Evolutionary conservation across 2,888 invertebrate genomes (phyloP).

Genomic region (Lordiphosa andalusiaca): DNA sequence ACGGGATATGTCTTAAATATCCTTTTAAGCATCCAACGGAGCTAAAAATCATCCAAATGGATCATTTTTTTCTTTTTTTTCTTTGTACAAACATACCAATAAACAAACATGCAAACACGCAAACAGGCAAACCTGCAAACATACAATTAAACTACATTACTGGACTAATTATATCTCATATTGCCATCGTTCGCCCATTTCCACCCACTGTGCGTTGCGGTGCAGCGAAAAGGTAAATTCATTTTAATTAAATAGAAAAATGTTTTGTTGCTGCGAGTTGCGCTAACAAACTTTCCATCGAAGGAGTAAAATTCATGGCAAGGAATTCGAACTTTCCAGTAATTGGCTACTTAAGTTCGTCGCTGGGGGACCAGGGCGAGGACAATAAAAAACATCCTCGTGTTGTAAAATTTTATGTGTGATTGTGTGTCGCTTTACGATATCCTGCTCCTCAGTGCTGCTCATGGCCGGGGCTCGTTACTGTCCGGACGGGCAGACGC

Average conservation of each 20-base stretch:
- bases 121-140: too few relatives aligned
- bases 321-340: slow-evolving; percentile 68
- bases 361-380: slow-evolving; percentile 48
- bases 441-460: slow-evolving; percentile 45
- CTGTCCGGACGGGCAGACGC: slow-evolving; percentile 45
- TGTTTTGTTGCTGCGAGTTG: slow-evolving; percentile 60
- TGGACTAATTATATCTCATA: too few relatives aligned
- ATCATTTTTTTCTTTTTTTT: too few relatives aligned
- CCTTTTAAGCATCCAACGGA: too few relatives aligned
- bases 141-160: too few relatives aligned
- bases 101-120: too few relatives aligned
- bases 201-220: slow-evolving; percentile 1
- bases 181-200: too few relatives aligned
- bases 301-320: slow-evolving; percentile 45
- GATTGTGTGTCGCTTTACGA: slow-evolving; percentile 75
- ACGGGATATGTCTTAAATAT: too few relatives aligned
- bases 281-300: slow-evolving; percentile 53
- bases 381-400: slow-evolving; percentile 73
- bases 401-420: slow-evolving; percentile 74
- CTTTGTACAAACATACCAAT: too few relatives aligned
- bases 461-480: slow-evolving; percentile 54
- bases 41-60: too few relatives aligned
- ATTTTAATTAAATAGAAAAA: slow-evolving; percentile 75
- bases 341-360: slow-evolving; percentile 72
- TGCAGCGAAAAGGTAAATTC: slow-evolving; percentile 62